Percentiles rank a stretch among this genome's conserved stretches.
These are phyloP conservation scores for Opisthocomus hoazin DNA, from an alignment of 2,113 vertebrate species.

Conservation along the genomic window DNA sequence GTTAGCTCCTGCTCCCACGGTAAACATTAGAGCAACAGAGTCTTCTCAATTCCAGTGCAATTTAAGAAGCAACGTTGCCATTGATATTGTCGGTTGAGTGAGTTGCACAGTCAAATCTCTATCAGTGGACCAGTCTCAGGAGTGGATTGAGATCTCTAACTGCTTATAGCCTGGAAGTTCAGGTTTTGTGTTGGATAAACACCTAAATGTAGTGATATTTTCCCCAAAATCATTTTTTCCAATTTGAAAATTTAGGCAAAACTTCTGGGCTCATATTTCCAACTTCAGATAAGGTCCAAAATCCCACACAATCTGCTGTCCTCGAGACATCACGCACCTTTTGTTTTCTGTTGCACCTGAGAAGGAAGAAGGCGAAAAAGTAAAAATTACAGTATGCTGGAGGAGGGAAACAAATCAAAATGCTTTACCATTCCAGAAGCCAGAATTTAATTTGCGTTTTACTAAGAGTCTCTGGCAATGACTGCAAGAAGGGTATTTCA, in stretches of 20 bases:
- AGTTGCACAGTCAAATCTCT: not conserved
- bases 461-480: not conserved
- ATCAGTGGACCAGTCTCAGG: not conserved
- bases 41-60: not conserved
- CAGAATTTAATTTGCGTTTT: not conserved
- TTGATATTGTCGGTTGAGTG: not conserved
- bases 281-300: not conserved
- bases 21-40: not conserved
- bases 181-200: not conserved
- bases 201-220: not conserved
- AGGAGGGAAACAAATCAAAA: not conserved
- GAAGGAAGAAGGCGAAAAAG: not conserved
- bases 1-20: rapidly evolving
- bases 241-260: not conserved
- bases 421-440: not conserved
- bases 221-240: not conserved
- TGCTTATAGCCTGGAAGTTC: not conserved
- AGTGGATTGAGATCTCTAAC: not conserved
- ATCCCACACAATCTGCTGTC: not conserved
- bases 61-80: rapidly evolving
- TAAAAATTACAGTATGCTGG: not conserved
- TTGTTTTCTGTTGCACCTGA: not conserved
- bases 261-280: not conserved
- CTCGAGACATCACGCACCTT: not conserved
- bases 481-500: not conserved